These are phyloP conservation scores for Samia ricini DNA, from an alignment of 1,140 invertebrate species.

Conservation along the genomic window DNA sequence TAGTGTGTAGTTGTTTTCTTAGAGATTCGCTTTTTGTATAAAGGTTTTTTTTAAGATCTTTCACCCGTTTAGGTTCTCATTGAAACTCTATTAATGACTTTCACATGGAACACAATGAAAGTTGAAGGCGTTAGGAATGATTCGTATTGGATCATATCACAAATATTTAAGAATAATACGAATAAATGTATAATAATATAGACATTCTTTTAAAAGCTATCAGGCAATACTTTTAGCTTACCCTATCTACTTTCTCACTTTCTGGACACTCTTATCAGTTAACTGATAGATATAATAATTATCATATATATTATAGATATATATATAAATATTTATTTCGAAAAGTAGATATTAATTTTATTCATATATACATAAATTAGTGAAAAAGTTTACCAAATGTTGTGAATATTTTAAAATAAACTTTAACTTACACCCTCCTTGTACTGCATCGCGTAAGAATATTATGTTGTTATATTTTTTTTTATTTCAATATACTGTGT, in stretches of 20 bases:
- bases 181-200: conserved; percentile 14
- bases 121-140: background rate
- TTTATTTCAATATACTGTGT: too few relatives aligned
- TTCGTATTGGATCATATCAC: conserved; percentile 16
- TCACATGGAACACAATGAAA: background rate
- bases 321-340: conserved; percentile 2
- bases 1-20: too few relatives aligned
- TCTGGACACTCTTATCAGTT: conserved; percentile 49
- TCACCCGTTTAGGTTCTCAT: too few relatives aligned
- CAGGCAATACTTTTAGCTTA: conserved; percentile 12
- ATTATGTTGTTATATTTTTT: too few relatives aligned
- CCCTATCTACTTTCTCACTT: conserved; percentile 58
- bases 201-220: conserved; percentile 29
- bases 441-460: too few relatives aligned
- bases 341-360: background rate
- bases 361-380: background rate
- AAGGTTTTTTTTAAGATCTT: too few relatives aligned
- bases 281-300: conserved; percentile 20
- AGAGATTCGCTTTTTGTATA: background rate
- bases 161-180: conserved; percentile 23
- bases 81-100: background rate
- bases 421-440: too few relatives aligned
- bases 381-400: too few relatives aligned
- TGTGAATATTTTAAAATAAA: too few relatives aligned
- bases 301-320: too few relatives aligned